phyloP scores from a whole-genome alignment of 2,888 invertebrate genomes.

The Hyppa rectilinea region DNA sequence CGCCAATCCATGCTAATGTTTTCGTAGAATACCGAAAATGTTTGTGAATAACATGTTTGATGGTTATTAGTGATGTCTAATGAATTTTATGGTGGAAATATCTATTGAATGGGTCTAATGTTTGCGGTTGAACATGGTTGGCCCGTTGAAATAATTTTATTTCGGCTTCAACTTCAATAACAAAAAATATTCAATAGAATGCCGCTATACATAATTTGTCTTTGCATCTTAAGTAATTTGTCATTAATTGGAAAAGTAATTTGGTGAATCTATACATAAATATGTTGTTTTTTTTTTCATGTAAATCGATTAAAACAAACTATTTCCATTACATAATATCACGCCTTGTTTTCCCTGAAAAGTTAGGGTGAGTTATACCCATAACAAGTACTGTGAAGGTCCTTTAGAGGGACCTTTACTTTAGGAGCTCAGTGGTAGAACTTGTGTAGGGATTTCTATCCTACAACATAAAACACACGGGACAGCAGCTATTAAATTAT shows the following conservation, averaged over 20 bases:
- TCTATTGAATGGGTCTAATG: constrained; percentile 9
- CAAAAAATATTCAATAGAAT: background rate
- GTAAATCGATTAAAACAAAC: background rate
- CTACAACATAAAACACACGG: no score
- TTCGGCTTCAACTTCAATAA: background rate
- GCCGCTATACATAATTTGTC: background rate
- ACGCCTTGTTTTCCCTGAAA: no score
- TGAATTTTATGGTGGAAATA: constrained; percentile 60
- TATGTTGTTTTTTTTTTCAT: background rate
- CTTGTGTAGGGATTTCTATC: no score
- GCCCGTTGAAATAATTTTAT: background rate
- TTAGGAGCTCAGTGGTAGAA: no score
- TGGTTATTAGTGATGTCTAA: constrained; percentile 39
- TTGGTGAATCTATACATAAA: background rate
- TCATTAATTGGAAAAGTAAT: background rate
- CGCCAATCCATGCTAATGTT: constrained; percentile 43
- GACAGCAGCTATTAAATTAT: no score
- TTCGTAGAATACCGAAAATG: constrained; percentile 35
- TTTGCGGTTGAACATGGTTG: constrained; percentile 2
- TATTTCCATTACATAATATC: background rate
- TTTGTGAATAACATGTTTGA: constrained; percentile 49
- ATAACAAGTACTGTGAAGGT: no score
- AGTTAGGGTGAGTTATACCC: no score
- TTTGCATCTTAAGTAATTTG: background rate
- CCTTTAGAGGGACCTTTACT: no score